These are phyloP conservation scores for Symphodus melops DNA, from an alignment of 2,113 vertebrate genomes.

Conservation along the genomic window DNA sequence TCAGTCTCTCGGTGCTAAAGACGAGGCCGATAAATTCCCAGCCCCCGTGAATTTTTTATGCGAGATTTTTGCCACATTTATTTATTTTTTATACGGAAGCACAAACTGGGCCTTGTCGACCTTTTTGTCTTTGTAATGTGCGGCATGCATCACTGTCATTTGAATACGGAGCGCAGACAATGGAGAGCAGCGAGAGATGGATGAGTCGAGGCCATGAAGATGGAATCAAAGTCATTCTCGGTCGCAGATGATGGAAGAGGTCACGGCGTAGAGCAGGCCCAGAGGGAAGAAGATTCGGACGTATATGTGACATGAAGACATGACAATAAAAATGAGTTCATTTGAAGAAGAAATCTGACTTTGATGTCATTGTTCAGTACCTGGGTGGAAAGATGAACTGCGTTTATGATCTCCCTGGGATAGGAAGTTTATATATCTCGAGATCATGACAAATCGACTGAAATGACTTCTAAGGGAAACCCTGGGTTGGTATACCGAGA, in stretches of 20 bases:
- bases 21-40: slow-evolving; percentile 36
- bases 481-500: too few relatives aligned
- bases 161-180: slow-evolving; percentile 68
- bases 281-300: slow-evolving; percentile 41
- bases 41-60: slow-evolving; percentile 43
- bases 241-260: slow-evolving; percentile 72
- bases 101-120: slow-evolving; percentile 49
- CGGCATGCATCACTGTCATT: slow-evolving; percentile 77
- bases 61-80: slow-evolving; percentile 44
- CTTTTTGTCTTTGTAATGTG: slow-evolving; percentile 73
- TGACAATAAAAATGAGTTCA: slow-evolving; percentile 43
- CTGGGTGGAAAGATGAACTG: neutral
- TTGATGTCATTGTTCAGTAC: neutral
- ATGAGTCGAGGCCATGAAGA: slow-evolving; percentile 66
- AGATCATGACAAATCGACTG: too few relatives aligned
- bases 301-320: slow-evolving; percentile 48
- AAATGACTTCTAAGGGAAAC: too few relatives aligned
- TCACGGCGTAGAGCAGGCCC: slow-evolving; percentile 32
- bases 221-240: slow-evolving; percentile 73
- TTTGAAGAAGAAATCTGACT: slow-evolving; percentile 25
- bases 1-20: slow-evolving; percentile 50
- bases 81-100: slow-evolving; percentile 20
- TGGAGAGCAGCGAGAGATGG: slow-evolving; percentile 67
- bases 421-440: too few relatives aligned
- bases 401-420: too few relatives aligned